Conservation (phyloP, 2,113 vertebrate species). For the Pitta sordida region DNA sequence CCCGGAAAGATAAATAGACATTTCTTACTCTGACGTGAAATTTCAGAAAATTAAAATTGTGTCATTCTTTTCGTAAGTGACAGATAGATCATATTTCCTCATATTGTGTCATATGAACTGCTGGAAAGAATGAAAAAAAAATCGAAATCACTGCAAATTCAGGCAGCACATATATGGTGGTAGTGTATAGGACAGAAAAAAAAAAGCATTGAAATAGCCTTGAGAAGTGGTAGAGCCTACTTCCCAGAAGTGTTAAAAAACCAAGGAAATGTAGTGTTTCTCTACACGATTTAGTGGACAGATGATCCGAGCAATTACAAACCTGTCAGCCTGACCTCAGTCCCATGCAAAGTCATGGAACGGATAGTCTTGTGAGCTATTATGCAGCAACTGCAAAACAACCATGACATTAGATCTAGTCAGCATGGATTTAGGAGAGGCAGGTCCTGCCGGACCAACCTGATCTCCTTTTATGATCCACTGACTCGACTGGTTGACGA, state of each 20-base stretch:
- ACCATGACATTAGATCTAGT: too few species aligned
- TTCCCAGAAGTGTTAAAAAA: not conserved
- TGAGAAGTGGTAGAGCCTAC: not conserved
- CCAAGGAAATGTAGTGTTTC: not conserved
- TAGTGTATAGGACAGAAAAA: not conserved
- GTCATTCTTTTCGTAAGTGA: not conserved
- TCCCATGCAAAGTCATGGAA: too few species aligned
- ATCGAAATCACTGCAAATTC: not conserved
- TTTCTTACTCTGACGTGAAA: not conserved
- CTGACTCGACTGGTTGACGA: too few species aligned
- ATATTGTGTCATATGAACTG: not conserved
- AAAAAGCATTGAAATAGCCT: not conserved
- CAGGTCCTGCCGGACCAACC: too few species aligned
- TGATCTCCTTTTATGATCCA: too few species aligned
- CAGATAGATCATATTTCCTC: not conserved
- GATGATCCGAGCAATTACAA: too few species aligned
- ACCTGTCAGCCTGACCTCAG: too few species aligned
- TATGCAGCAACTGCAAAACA: too few species aligned
- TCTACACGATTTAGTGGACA: fast-evolving
- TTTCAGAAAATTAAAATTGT: not conserved
- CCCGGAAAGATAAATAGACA: not conserved
- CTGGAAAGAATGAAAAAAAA: not conserved
- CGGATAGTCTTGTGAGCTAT: too few species aligned
- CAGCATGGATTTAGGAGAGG: too few species aligned
- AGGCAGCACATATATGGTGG: fast-evolving